These are phyloP conservation scores for Ceratina calcarata DNA, from an alignment of 1,140 invertebrate species.

Conservation along the genomic window DNA sequence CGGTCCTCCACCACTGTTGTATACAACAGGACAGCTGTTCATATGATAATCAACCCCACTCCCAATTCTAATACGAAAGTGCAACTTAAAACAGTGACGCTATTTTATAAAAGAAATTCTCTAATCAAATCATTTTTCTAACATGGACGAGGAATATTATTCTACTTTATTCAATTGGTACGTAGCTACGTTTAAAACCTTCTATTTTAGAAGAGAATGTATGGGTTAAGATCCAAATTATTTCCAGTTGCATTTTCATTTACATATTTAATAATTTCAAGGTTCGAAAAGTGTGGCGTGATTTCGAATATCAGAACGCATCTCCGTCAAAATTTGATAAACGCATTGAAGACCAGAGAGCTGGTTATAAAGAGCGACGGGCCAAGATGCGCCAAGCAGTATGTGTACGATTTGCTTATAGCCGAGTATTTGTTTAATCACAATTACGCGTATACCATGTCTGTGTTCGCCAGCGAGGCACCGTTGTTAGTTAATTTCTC, in stretches of 20 bases:
- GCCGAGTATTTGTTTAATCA: slow-evolving; percentile 77
- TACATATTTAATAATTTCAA: slow-evolving; percentile 33
- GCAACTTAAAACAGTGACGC: too few species aligned
- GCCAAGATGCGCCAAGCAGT: slow-evolving; percentile 76
- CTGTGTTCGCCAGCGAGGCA: slow-evolving; percentile 78
- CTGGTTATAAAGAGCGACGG: slow-evolving; percentile 59
- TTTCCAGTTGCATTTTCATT: slow-evolving; percentile 12
- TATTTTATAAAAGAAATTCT: too few species aligned
- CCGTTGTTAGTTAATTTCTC: slow-evolving; percentile 75
- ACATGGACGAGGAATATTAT: slow-evolving; percentile 69
- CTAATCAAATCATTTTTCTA: too few species aligned
- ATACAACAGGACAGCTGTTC: too few species aligned
- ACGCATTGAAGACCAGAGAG: slow-evolving; percentile 74
- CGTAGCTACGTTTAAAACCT: slow-evolving; percentile 8
- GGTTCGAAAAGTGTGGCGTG: slow-evolving; percentile 78
- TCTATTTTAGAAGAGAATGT: neutral
- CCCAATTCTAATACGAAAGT: too few species aligned
- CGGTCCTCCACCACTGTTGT: neutral
- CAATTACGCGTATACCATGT: slow-evolving; percentile 76
- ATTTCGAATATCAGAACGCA: slow-evolving; percentile 78
- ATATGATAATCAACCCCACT: too few species aligned
- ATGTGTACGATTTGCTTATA: slow-evolving; percentile 77
- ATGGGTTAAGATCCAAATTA: slow-evolving; percentile 29
- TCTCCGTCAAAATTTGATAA: slow-evolving; percentile 76
- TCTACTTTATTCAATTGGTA: slow-evolving; percentile 72